Evolutionary conservation across 2,888 invertebrate species (phyloP).

Genomic region (Chirona hameri): DNA sequence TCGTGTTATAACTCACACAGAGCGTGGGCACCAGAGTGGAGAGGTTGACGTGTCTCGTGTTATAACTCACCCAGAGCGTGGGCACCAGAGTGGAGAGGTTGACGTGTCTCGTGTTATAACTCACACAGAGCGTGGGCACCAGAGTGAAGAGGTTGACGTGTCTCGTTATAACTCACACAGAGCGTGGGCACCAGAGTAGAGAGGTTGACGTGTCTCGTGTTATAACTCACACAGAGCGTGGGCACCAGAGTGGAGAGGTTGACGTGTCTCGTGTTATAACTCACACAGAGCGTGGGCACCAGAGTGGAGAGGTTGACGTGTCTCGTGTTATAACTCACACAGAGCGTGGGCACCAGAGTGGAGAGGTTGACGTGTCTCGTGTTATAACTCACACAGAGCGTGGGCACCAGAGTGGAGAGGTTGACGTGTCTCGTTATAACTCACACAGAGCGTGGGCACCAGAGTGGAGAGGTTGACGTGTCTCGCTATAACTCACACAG

Average conservation of each 20-base stretch:
- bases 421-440: slow-evolving; percentile 91
- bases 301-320: slow-evolving; percentile 89
- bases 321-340: too few relatives aligned
- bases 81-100: slow-evolving; percentile 89
- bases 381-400: too few relatives aligned
- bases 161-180: too few relatives aligned
- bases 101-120: slow-evolving; percentile 86
- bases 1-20: too few relatives aligned
- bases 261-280: slow-evolving; percentile 86
- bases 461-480: slow-evolving; percentile 89
- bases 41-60: slow-evolving; percentile 87
- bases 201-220: slow-evolving; percentile 87
- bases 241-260: slow-evolving; percentile 89
- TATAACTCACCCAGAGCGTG: too few relatives aligned
- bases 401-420: slow-evolving; percentile 84
- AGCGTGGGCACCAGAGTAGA: slow-evolving; percentile 86
- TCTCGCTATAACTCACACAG: too few relatives aligned
- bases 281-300: slow-evolving; percentile 88
- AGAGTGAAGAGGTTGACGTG: slow-evolving; percentile 89
- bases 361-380: slow-evolving; percentile 89
- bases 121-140: slow-evolving; percentile 88
- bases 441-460: slow-evolving; percentile 88
- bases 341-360: slow-evolving; percentile 84
- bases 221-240: too few relatives aligned
- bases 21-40: slow-evolving; percentile 86